Evolutionary conservation across 2,797 vertebrate genomes (phyloP), one percentile per base, ranked within the genome.

Genomic region (Mycteria americana): DNA sequence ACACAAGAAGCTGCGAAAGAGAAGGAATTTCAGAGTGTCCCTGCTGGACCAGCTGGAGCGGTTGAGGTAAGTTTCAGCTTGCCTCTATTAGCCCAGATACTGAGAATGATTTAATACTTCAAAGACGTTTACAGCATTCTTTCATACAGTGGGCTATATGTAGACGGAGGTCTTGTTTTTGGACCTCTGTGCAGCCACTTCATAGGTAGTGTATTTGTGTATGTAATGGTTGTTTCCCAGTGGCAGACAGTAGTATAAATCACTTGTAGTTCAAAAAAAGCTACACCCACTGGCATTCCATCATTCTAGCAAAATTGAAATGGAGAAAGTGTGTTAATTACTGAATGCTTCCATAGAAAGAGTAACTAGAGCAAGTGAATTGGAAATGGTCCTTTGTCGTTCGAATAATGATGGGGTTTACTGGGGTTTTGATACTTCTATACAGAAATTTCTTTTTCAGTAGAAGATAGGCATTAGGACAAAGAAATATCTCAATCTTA

Each of bases 1-100:
- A 99, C 97, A 27, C 99, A 99, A 96, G 99, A 99, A 91, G 99
- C 99, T 19, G 99, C 99, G 0, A 99, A 99, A 94, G 99, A 99
- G 97, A 99, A 99, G 88, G 99, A 99, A 88, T 99, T 99, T 95
- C 99, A 99, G 88, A 99, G 99, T 84, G 99, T 99, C 18, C 98
- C 98, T 48, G 99, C 99, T 79, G 99, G 99, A 28, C 99, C 99
- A 56, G 99, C 99, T 94, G 99, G 99, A 92, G 99, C 99, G 13
- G 98, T 99, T 31, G 99, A 99, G 98, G 99, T 99, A 94, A 75
- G 76, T 79, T 83, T 68, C 23, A 76, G 18, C 21, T 60, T 89
- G 28, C 19, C 50, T 37, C 65, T 56, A 30, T 22, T 92, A 95
- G 68, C 46, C 46, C 28, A 57, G 59, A 22, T 33, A 35, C n/a